Conservation (phyloP, 2,888 invertebrate species). For the Scaptomyza cyrtandrae region DNA sequence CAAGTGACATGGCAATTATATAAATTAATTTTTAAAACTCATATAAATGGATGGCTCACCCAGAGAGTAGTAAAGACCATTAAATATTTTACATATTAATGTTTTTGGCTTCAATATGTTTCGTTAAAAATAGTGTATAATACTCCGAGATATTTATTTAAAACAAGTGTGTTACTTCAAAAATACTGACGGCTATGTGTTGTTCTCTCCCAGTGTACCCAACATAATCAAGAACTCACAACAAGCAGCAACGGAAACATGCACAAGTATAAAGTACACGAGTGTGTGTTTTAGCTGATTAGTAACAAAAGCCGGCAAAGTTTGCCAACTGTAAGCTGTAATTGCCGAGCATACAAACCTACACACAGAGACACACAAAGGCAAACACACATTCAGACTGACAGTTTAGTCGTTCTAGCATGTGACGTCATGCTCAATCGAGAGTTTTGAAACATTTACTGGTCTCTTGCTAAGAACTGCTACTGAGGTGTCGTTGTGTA, state of each 20-base stretch:
- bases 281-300: constrained; percentile 60
- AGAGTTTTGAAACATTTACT: constrained; percentile 72
- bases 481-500: constrained; percentile 67
- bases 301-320: constrained; percentile 52
- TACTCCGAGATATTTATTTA: neutral
- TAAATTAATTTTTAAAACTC: constrained; percentile 43
- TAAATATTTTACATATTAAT: no score
- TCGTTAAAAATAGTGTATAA: neutral
- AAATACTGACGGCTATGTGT: neutral
- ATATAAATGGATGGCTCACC: constrained; percentile 60
- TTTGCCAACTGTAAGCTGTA: constrained; percentile 71
- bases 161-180: neutral
- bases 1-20: no score
- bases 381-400: constrained; percentile 4
- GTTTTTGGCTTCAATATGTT: no score
- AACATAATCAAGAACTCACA: constrained; percentile 69
- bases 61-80: no score
- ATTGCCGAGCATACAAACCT: constrained; percentile 57
- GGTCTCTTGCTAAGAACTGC: constrained; percentile 35
- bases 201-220: constrained; percentile 39
- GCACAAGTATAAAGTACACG: neutral
- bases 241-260: constrained; percentile 17
- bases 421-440: constrained; percentile 74
- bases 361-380: neutral
- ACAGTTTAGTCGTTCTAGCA: constrained; percentile 32